Evolutionary conservation across 2,113 vertebrate species (phyloP).

Genomic region (Aix galericulata): DNA sequence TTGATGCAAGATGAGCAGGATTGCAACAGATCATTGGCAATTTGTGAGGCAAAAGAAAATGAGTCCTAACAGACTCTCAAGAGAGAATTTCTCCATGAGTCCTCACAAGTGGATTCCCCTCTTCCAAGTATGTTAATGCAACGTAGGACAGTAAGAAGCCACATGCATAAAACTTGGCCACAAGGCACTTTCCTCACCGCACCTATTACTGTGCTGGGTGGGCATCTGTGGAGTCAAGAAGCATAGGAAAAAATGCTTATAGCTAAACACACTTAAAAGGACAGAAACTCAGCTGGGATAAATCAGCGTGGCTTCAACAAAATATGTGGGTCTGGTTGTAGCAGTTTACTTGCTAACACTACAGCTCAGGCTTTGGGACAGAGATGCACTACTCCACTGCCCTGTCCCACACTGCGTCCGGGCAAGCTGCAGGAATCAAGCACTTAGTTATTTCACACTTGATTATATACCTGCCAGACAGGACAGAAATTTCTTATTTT

Average conservation of each 20-base stretch:
- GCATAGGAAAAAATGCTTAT: background rate
- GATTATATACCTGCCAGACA: background rate
- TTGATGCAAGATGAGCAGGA: background rate
- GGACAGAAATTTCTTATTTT: background rate
- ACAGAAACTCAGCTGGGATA: background rate
- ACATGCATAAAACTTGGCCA: background rate
- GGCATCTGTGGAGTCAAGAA: background rate
- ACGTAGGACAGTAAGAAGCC: background rate
- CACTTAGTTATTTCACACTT: background rate
- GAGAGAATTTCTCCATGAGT: background rate
- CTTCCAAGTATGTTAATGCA: rapidly evolving
- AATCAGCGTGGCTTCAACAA: background rate
- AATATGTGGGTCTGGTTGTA: background rate
- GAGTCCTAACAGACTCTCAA: background rate
- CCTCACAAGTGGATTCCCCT: background rate
- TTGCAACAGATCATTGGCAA: background rate
- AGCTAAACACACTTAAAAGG: background rate
- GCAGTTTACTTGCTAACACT: background rate
- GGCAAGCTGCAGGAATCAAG: background rate
- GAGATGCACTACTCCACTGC: background rate
- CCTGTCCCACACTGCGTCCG: background rate
- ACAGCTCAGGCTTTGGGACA: background rate
- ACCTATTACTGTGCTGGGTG: rapidly evolving
- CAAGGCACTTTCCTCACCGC: background rate
- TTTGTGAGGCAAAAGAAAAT: background rate